Base-by-base conservation (phyloP, 2,888 invertebrate species). In the Andrena haemorrhoa region DNA sequence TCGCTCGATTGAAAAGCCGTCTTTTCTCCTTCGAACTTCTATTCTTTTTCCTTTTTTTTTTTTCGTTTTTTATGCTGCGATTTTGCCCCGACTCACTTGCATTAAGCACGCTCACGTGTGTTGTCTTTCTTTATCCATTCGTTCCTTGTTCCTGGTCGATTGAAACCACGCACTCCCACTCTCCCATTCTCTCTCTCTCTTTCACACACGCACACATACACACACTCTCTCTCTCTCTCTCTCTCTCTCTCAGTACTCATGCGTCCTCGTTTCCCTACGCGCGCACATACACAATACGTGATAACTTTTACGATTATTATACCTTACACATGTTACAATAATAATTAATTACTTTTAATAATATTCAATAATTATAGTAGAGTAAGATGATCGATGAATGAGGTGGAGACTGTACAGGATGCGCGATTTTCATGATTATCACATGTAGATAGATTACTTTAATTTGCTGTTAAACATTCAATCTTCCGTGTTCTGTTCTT, bases 391-490 rank as follows among this genome's bases (percentile, higher is more conserved):
- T 95, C 95, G 95, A 95, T 95, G 95, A 95, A 95, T 95, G 95
- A 95, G 95, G 95, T 94, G 95, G 95, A 95, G 95, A 92, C 95
- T 94, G 93, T 94, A 94, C 95, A 95, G 95, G 95, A 95, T 95
- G 95, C 93, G 92, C 94, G 93, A 94, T 93, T 91, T 93, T 91
- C 93, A 93, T 94, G 93, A 94, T 94, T 95, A 95, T 95, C 95
- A 95, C 95, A 95, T 95, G 95, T 95, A 95, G 87, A 95, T 95
- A 95, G 95, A 95, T 95, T 95, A 95, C 95, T 95, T 95, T 95
- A 95, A 95, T 95, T 95, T 95, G 56, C 94, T 89, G 85, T 86
- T 53, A 53, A 84, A 86, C 86, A 86, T 81, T 90, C 85, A 79
- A 87, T 82, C 84, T 79, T 83, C 60, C 69, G 35, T 86, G 75